Evolutionary conservation across 2,797 vertebrate genomes (phyloP), one percentile per base, ranked within the genome.

Genomic region (Gymnodraco acuticeps): DNA sequence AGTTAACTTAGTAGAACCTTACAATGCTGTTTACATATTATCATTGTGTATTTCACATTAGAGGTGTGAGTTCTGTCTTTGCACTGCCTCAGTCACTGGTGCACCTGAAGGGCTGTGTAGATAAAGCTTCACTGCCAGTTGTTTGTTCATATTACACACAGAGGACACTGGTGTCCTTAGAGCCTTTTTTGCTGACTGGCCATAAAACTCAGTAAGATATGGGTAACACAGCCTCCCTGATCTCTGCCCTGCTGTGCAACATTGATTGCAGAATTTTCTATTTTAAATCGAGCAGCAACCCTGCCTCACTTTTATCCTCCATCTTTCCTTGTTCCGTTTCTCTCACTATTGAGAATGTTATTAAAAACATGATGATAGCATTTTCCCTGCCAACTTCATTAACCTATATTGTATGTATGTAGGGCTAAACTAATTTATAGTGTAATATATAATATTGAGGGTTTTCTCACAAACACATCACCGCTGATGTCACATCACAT

Each of bases 241-340:
- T 85, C 80, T 70, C 65, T 88, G 77, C 53, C 72, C 83, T 38
- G n/a, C 66, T 75, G 73, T 70, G 73, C 72, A 69, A 81, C 71
- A 71, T 56, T 1, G 59, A 80, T 73, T 80, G 68, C 64, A 85
- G 81, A 62, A 48, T 67, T 43, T 31, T 19, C 5, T 10, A 59
- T 53, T 60, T 62, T 51, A 65, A 53, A 46, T 63, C 12, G 31
- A 68, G 50, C 56, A 75, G 58, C 23, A 20, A n/a, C 31, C 27
- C 3, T 11, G 4, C n/a, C 48, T 54, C 14, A 10, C 15, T 11
- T 52, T 70, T 23, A 17, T 70, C 16, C 64, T 46, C 59, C 23
- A 12, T 42, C 43, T 52, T 62, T 31, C 45, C 56, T 54, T 65
- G 5, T 73, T 70, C 19, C 5, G 14, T 55, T 60, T 75, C 15